Conservation (phyloP, 2,888 invertebrate species). For the Hypsopygia costalis region DNA sequence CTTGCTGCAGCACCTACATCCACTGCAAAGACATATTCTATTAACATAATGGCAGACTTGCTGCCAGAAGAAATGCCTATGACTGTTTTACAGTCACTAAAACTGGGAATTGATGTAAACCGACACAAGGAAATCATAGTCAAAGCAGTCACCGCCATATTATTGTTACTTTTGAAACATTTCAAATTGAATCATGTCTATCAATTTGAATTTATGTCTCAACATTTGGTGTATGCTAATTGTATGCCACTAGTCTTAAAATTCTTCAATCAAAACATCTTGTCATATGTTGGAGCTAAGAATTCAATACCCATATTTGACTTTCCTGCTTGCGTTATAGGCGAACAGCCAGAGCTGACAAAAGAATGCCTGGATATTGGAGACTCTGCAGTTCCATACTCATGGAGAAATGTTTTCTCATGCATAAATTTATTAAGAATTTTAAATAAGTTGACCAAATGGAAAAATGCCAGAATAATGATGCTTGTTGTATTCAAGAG, state of each 20-base stretch:
- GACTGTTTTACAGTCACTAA: constrained; percentile 96
- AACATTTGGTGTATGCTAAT: constrained; percentile 99
- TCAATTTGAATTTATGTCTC: constrained; percentile 99
- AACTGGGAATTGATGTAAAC: constrained; percentile 97
- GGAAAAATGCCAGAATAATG: constrained; percentile 99
- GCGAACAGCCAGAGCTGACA: constrained; percentile 96
- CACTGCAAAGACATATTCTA: constrained; percentile 97
- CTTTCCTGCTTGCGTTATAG: constrained; percentile 97
- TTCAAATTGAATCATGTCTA: constrained; percentile 98
- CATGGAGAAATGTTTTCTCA: constrained; percentile 99
- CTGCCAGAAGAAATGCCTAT: constrained; percentile 98
- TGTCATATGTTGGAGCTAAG: constrained; percentile 96
- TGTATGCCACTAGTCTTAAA: constrained; percentile 99
- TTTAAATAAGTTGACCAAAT: constrained; percentile 98
- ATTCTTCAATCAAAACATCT: constrained; percentile 99
- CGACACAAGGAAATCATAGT: constrained; percentile 99
- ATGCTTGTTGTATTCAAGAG: constrained; percentile 99
- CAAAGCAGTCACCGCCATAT: constrained; percentile 95
- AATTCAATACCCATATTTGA: constrained; percentile 96
- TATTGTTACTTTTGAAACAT: constrained; percentile 96
- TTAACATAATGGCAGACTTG: constrained; percentile 98
- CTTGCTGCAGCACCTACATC: constrained; percentile 99
- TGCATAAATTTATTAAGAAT: constrained; percentile 98
- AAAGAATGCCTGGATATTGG: constrained; percentile 94
- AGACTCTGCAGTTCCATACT: constrained; percentile 89